Evolutionary conservation across 2,797 vertebrate species (phyloP), one percentile per base, ranked within the genome.

Genomic region (Notolabrus celidotus): DNA sequence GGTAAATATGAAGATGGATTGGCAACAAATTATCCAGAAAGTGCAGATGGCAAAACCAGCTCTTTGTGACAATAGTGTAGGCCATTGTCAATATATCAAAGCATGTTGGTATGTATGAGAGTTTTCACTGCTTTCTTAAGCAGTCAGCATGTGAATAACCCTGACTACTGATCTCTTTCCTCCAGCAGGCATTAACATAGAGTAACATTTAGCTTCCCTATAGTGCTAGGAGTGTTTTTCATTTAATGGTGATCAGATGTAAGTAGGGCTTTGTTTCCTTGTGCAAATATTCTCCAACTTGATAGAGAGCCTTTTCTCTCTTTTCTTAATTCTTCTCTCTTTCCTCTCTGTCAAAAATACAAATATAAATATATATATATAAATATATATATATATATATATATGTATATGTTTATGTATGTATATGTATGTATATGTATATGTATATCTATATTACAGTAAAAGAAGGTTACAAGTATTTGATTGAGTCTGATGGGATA

Each of bases 281-380:
- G 34, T 27, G 50, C 87, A 83, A 83, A 71, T 65, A 89, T 94
- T 94, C 94, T 92, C 93, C 93, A 91, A 83, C 88, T 80, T 78
- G 84, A 31, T 8, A 80, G 90, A 76, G 65, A 72, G n/a, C 69
- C 64, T 81, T 77, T 49, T 53, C 36, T 71, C 66, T 76, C 34
- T 61, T 38, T 77, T 60, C 50, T 25, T 55, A 16, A 50, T 33
- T 39, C 10, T 61, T n/a, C 33, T 71, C 10, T 62, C 33, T 25
- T 70, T 25, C 27, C 12, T 38, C n/a, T 15, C 36, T 38, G 0
- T 43, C 15, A n/a, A n/a, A n/a, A n/a, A n/a, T n/a, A n/a, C n/a
- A n/a, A n/a, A n/a, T n/a, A n/a, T n/a, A n/a, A n/a, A n/a, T n/a
- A n/a, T n/a, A n/a, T n/a, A n/a, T n/a, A n/a, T n/a, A n/a, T n/a